A percentile compares a stretch with the other conserved stretches of the same genome.
These are phyloP conservation scores for Rhopilema esculentum DNA, from an alignment of 30 jellyfish, hydroid and myxozoan genomes.

Conservation along the genomic window DNA sequence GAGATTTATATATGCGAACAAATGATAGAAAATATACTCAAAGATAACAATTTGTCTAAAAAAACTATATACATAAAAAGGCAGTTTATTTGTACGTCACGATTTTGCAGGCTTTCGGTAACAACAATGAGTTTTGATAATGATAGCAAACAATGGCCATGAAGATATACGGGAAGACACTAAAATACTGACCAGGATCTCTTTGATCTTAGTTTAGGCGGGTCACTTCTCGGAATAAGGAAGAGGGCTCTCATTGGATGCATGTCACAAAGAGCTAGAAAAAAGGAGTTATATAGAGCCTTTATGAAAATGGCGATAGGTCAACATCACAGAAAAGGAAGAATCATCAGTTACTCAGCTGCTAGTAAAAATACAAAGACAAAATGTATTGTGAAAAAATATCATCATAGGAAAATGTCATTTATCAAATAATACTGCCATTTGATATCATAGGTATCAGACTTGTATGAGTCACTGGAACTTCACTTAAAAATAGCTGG, in stretches of 20 bases:
- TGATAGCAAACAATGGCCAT: not conserved
- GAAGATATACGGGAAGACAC: not conserved
- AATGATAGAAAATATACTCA: too few relatives aligned
- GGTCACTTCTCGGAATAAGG: slow-evolving; percentile 98
- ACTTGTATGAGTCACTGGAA: too few relatives aligned
- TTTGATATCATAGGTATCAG: too few relatives aligned
- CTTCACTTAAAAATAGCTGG: not conserved
- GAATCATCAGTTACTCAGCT: too few relatives aligned
- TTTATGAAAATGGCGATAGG: too few relatives aligned
- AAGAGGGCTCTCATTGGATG: slow-evolving; percentile 99
- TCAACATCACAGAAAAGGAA: not conserved
- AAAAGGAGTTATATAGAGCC: not conserved
- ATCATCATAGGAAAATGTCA: too few relatives aligned
- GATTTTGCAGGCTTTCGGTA: not conserved
- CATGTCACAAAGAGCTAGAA: slow-evolving; percentile 98
- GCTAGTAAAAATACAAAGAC: too few relatives aligned
- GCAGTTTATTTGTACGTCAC: not conserved
- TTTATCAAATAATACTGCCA: too few relatives aligned
- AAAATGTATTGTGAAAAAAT: too few relatives aligned
- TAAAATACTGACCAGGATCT: slow-evolving; percentile 81
- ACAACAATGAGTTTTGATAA: not conserved
- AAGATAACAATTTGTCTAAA: too few relatives aligned
- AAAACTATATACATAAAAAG: too few relatives aligned
- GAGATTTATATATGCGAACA: too few relatives aligned
- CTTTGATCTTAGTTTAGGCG: slow-evolving; percentile 93